These are phyloP conservation scores for Chaetodon trifascialis DNA, from an alignment of 2,113 vertebrate species.

Conservation along the genomic window DNA sequence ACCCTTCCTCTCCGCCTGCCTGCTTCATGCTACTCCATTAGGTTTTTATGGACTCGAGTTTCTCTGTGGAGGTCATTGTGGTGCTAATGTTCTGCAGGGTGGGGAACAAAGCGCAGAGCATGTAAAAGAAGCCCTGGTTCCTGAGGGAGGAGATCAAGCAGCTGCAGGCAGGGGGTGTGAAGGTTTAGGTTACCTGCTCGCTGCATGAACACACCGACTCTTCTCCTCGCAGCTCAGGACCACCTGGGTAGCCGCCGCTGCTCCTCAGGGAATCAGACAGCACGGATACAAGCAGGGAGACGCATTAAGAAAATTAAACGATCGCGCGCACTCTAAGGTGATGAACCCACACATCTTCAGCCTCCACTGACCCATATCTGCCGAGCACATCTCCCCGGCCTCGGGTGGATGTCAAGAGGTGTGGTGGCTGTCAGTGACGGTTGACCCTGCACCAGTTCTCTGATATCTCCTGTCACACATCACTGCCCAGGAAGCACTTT, in stretches of 20 bases:
- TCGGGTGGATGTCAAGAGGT: constrained; percentile 75
- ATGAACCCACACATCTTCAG: constrained; percentile 67
- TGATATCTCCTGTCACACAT: constrained; percentile 83
- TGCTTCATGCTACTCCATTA: constrained; percentile 58
- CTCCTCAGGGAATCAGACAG: constrained; percentile 57
- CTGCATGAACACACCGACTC: constrained; percentile 62
- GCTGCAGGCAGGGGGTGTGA: constrained; percentile 75
- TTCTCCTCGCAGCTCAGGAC: constrained; percentile 68
- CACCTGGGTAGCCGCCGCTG: constrained; percentile 77
- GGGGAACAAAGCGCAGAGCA: constrained; percentile 65
- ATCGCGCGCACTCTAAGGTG: constrained; percentile 54
- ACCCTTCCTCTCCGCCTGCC: constrained; percentile 21
- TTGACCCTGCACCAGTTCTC: constrained; percentile 79
- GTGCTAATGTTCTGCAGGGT: constrained; percentile 76
- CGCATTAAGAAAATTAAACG: constrained; percentile 36
- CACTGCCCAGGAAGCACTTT: constrained; percentile 78
- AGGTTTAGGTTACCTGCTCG: constrained; percentile 82
- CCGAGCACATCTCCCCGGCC: constrained; percentile 70
- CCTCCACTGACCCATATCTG: constrained; percentile 78
- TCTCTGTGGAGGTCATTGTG: constrained; percentile 71
- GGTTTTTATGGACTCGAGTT: constrained; percentile 69
- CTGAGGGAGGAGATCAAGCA: constrained; percentile 73
- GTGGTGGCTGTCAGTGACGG: constrained; percentile 77
- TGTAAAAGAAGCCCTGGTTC: constrained; percentile 75
- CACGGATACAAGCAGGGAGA: constrained; percentile 39